Evolutionary conservation across 2,113 vertebrate species (phyloP), one percentile per base, ranked within the genome.

Genomic region (Alectura lathami): DNA sequence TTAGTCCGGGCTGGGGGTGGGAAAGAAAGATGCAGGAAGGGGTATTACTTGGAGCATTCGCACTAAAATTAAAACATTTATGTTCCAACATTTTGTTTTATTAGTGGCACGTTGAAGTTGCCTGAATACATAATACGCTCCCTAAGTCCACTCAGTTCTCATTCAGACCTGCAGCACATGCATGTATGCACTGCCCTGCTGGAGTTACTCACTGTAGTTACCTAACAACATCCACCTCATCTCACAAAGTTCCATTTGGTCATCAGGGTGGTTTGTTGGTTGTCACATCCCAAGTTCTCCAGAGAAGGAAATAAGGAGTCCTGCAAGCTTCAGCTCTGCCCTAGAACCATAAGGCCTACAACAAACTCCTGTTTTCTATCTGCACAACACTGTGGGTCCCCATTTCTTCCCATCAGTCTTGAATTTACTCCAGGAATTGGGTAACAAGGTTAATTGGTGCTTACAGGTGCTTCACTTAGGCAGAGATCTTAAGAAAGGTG

Each of bases 61-160:
- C 75, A 67, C 92, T 95, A 94, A 97, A 98, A 97, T 97, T 95
- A 96, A 98, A 97, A 96, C 91, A 90, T 96, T 97, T 97, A 95
- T 97, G 91, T 96, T 97, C 93, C 89, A 97, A 94, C 82, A 91
- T 89, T 98, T 98, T 96, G 97, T 97, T 97, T 97, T 97, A 96
- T 97, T 96, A 96, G 95, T 72, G 83, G 88, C 87, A 94, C 92
- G 95, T 60, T 18, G 53, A 93, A 96, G 85, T 97, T 97, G 96
- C 94, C 88, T 94, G 96, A 92, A 86, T 88, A 87, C 17, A 8
- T 91, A 97, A 93, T 80, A 76, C 69, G 36, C 93, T 93, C 86
- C 83, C 73, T 83, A 79, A 77, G 93, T 90, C 96, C 70, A 48
- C 50, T 62, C 59, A 5, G 2, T 72, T 81, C 83, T 54, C 47